These are phyloP conservation scores for Aphelenchoides bicaudatus DNA, from an alignment of 2,888 invertebrate genomes.

Conservation along the genomic window DNA sequence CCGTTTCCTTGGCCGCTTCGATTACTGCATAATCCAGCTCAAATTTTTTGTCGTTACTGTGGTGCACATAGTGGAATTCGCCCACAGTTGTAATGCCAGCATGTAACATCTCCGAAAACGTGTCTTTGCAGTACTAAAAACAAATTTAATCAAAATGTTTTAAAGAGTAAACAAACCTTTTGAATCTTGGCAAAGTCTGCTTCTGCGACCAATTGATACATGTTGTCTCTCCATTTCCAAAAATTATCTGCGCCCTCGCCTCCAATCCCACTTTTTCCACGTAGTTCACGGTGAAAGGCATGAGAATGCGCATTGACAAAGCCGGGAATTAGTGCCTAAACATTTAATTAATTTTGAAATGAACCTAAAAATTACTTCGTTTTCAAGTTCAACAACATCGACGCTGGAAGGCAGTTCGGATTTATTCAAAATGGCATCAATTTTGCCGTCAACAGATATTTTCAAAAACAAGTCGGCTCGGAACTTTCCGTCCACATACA, in stretches of 20 bases:
- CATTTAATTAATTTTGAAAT: no score
- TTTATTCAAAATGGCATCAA: no score
- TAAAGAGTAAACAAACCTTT: neutral
- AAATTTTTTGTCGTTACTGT: slow-evolving; percentile 38
- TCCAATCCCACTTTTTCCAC: slow-evolving; percentile 51
- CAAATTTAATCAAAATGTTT: neutral
- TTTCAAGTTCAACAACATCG: no score
- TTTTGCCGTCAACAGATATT: neutral
- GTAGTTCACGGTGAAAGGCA: slow-evolving; percentile 54
- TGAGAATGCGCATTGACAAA: slow-evolving; percentile 59
- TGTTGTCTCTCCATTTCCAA: slow-evolving; percentile 58
- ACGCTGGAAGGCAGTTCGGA: no score
- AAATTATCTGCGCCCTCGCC: slow-evolving; percentile 45
- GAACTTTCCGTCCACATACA: slow-evolving; percentile 2
- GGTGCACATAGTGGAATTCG: slow-evolving; percentile 60
- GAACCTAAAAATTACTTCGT: no score
- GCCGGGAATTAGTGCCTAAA: slow-evolving; percentile 48
- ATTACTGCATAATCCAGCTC: slow-evolving; percentile 50
- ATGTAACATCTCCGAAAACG: slow-evolving; percentile 56
- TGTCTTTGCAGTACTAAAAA: slow-evolving; percentile 46
- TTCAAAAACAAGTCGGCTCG: neutral
- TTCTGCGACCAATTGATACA: slow-evolving; percentile 54
- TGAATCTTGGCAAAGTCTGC: slow-evolving; percentile 40
- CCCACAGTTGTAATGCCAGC: slow-evolving; percentile 59
- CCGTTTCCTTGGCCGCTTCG: slow-evolving; percentile 50